Evolutionary conservation across 2,113 vertebrate genomes (phyloP), one percentile per base, ranked within the genome.

Genomic region (Tragelaphus strepsiceros): DNA sequence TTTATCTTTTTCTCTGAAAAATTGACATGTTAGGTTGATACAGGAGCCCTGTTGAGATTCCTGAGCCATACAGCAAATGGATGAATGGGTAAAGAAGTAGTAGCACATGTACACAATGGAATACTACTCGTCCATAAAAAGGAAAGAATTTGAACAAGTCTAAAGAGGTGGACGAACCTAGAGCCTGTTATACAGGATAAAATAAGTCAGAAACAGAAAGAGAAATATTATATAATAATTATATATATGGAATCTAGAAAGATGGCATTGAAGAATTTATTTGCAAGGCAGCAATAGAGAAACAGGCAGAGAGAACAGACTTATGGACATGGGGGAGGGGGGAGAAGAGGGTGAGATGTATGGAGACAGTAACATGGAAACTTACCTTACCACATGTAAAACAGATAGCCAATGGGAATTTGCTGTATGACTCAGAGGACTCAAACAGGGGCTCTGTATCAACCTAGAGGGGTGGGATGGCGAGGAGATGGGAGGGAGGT

Each of bases 1-100:
- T 53, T n/a, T 64, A 71, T 80, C 4, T 80, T 85, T 94, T 49
- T 53, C 21, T 24, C 12, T 62, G 80, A 88, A 85, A 96, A 59
- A 19, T 11, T 21, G 17, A 54, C 74, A 88, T 1, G 49, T 21
- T 71, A 71, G n/a, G 9, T 71, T 67, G 17, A 35, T 71, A 71
- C 5, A 22, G 64, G 21, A 17, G 9, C 17, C 9, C 9, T 22
- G n/a, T 71, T 35, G 1, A 71, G 64, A 21, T 71, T 71, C 9
- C 64, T 35, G n/a, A 22, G n/a, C n/a, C n/a, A 22, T 71, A 21
- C 9, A 71, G n/a, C 64, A 71, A 71, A 6, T 71, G 17, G n/a
- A 71, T 35, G n/a, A 71, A 71, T 21, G n/a, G n/a, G 35, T 71
- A 35, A 22, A 71, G 17, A 21, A 0, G 0, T 0, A 71, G 4